A percentile compares a stretch with the other conserved stretches of the same genome.
These are phyloP conservation scores for Xenopus borealis DNA, from an alignment of 2,113 vertebrate species.

Conservation along the genomic window DNA sequence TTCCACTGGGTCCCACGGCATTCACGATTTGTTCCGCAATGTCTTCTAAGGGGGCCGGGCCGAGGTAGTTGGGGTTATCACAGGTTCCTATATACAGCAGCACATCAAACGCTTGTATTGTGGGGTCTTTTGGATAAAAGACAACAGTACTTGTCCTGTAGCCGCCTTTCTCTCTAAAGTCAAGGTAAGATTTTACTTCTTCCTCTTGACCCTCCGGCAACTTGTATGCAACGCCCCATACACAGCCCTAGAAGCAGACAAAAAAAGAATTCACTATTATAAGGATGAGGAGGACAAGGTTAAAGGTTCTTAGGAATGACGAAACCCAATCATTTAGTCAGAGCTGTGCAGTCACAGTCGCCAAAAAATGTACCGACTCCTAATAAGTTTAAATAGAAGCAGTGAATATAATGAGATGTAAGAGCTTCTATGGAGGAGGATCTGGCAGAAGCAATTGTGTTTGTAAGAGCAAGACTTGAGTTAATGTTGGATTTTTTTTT, in stretches of 20 bases:
- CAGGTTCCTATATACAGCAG: slow-evolving; percentile 88
- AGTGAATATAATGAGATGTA: too few relatives aligned
- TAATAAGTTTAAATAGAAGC: too few relatives aligned
- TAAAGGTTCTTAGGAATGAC: too few relatives aligned
- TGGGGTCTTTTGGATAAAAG: slow-evolving; percentile 79
- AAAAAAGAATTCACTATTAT: slow-evolving; percentile 7
- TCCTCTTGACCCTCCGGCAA: slow-evolving; percentile 83
- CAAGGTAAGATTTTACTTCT: slow-evolving; percentile 86
- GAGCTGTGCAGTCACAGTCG: too few relatives aligned
- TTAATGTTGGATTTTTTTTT: too few relatives aligned
- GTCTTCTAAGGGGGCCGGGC: slow-evolving; percentile 89
- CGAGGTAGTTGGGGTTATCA: slow-evolving; percentile 93
- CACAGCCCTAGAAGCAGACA: slow-evolving; percentile 71
- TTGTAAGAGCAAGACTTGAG: too few relatives aligned
- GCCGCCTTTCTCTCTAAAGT: slow-evolving; percentile 92
- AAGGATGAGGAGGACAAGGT: too few relatives aligned
- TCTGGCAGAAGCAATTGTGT: too few relatives aligned
- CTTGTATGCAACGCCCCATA: slow-evolving; percentile 94
- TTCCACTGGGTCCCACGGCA: slow-evolving; percentile 85
- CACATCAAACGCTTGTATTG: slow-evolving; percentile 60
- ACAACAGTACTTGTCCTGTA: slow-evolving; percentile 82
- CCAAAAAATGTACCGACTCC: too few relatives aligned
- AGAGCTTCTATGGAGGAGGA: too few relatives aligned
- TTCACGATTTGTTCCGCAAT: slow-evolving; percentile 88
- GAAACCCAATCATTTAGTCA: too few relatives aligned